Evolutionary conservation across 2,888 invertebrate species (phyloP).

Genomic region (Eupithecia insigniata): DNA sequence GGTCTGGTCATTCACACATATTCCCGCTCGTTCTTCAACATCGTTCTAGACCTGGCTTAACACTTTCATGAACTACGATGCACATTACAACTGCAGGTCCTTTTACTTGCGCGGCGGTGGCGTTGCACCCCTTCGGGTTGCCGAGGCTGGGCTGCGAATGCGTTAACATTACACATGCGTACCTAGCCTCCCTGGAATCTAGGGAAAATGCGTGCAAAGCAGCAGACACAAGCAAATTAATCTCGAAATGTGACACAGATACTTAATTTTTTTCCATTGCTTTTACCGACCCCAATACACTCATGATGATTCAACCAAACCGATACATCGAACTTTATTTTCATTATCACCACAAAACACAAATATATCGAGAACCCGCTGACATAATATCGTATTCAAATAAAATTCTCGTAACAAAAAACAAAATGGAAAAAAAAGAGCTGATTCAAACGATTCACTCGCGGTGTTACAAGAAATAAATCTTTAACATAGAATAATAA

Average conservation of each 20-base stretch:
- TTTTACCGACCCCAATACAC: constrained; percentile 33
- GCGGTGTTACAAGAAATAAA: constrained; percentile 38
- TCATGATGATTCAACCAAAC: constrained; percentile 40
- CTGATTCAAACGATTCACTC: constrained; percentile 70
- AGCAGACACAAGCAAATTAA: neutral
- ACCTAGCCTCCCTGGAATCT: neutral
- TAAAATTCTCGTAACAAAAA: constrained; percentile 64
- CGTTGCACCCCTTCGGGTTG: too few relatives aligned
- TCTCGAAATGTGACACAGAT: neutral
- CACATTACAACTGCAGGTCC: neutral
- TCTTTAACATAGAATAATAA: constrained; percentile 47
- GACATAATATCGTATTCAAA: constrained; percentile 77
- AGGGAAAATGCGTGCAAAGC: neutral
- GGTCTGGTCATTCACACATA: constrained; percentile 6
- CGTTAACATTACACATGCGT: neutral
- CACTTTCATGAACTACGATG: neutral
- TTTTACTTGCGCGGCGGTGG: neutral
- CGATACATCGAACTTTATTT: constrained; percentile 66
- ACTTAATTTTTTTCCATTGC: neutral
- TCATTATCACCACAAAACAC: constrained; percentile 60
- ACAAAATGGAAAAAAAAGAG: constrained; percentile 50
- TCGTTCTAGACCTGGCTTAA: neutral
- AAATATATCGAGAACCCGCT: constrained; percentile 62
- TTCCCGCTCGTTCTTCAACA: neutral
- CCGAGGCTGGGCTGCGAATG: neutral